Percentiles rank a stretch among this genome's conserved stretches.
Evolutionary conservation across 2,797 vertebrate species (phyloP).

Genomic region (Lagodon rhomboides): DNA sequence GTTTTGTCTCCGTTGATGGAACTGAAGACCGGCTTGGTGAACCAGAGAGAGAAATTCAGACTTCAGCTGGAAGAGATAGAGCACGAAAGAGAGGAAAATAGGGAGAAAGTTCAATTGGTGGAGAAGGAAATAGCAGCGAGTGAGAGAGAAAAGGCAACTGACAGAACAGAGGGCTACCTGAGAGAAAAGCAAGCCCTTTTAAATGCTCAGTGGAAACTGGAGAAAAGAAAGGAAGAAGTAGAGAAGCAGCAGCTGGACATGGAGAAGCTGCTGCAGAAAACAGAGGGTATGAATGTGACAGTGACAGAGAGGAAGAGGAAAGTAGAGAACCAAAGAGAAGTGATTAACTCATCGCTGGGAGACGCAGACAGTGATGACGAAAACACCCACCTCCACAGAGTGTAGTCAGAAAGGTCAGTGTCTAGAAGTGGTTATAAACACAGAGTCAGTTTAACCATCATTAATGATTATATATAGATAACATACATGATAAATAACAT

Average conservation of each 20-base stretch:
- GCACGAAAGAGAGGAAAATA: not conserved
- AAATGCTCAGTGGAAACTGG: not conserved
- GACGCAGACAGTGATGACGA: not conserved
- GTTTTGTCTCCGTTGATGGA: not conserved
- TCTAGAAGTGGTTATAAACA: too few relatives aligned
- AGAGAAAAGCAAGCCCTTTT: not conserved
- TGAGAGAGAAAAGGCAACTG: not conserved
- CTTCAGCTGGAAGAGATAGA: not conserved
- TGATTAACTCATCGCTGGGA: not conserved
- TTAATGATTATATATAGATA: too few relatives aligned
- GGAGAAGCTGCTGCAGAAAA: not conserved
- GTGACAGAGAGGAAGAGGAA: not conserved
- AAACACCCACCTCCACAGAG: not conserved
- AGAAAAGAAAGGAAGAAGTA: not conserved
- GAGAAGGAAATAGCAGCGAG: not conserved
- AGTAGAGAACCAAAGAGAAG: not conserved
- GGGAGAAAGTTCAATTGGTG: not conserved
- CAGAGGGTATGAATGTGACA: not conserved
- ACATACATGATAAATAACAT: too few relatives aligned
- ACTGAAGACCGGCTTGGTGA: not conserved
- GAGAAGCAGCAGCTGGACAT: not conserved
- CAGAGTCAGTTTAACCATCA: too few relatives aligned
- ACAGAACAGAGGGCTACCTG: not conserved
- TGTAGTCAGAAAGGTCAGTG: not conserved
- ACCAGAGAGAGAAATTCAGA: not conserved